A percentile compares a stretch with the other conserved stretches of the same genome.
Evolutionary conservation across 2,113 vertebrate genomes (phyloP).

Genomic region (Manacus vitellinus): DNA sequence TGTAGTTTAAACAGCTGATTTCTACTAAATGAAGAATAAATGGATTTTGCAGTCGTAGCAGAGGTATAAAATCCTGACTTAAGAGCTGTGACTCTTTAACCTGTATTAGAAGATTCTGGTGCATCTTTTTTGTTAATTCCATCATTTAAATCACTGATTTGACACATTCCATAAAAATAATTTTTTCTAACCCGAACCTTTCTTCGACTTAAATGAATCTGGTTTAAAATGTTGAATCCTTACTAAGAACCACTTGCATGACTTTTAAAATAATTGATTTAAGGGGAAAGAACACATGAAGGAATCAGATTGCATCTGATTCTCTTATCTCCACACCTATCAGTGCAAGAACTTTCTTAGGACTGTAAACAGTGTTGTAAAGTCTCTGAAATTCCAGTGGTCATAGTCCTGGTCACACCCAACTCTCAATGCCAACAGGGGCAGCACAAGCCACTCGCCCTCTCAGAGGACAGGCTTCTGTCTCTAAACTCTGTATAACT

Average conservation of each 20-base stretch:
- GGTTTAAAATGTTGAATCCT: neutral
- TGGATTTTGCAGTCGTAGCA: neutral
- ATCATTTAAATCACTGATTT: neutral
- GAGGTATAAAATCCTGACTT: neutral
- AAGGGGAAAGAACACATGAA: neutral
- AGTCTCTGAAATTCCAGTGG: neutral
- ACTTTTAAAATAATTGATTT: neutral
- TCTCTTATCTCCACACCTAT: neutral
- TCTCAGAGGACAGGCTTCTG: neutral
- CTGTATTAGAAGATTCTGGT: neutral
- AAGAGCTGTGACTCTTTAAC: neutral
- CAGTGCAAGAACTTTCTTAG: neutral
- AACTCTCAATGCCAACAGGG: neutral
- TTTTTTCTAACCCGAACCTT: neutral
- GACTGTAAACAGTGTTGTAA: neutral
- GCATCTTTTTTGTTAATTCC: neutral
- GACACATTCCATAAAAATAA: neutral
- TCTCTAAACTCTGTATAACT: neutral
- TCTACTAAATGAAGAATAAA: neutral
- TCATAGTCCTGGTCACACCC: neutral
- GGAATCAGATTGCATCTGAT: neutral
- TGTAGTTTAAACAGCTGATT: neutral
- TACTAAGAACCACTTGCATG: neutral
- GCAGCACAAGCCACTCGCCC: neutral
- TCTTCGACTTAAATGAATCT: neutral